Conservation (phyloP, 2,888 invertebrate genomes). For the Galerucella calmariensis region DNA sequence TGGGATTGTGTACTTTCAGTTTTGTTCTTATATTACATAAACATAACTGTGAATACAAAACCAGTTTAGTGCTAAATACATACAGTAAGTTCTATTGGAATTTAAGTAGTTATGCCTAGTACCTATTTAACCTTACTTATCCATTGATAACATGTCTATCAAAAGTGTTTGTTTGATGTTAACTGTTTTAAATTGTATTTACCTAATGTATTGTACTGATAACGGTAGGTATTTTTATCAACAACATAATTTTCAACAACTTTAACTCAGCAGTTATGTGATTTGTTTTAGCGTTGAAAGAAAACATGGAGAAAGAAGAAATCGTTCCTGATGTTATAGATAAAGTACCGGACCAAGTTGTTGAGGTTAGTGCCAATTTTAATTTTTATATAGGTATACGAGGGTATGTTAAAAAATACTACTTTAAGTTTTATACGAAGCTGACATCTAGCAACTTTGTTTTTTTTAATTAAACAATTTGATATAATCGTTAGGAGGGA, state of each 20-base stretch:
- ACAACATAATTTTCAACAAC: neutral
- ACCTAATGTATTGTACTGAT: constrained; percentile 11
- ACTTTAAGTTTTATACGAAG: too few relatives aligned
- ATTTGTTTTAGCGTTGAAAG: neutral
- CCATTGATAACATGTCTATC: constrained; percentile 14
- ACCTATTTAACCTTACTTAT: neutral
- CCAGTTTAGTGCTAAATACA: too few relatives aligned
- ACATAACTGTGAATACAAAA: too few relatives aligned
- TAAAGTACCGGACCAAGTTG: constrained; percentile 50
- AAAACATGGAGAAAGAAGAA: constrained; percentile 54
- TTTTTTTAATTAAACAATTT: too few relatives aligned
- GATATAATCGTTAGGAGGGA: neutral
- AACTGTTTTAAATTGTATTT: constrained; percentile 10
- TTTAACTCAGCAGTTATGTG: neutral
- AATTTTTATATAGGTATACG: neutral
- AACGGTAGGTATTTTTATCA: constrained; percentile 20
- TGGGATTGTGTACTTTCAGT: neutral
- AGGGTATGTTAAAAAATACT: neutral
- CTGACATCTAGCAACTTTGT: too few relatives aligned
- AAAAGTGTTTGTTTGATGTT: constrained; percentile 17
- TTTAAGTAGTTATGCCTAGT: neutral
- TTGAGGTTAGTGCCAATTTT: constrained; percentile 45
- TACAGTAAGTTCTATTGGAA: neutral
- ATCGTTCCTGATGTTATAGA: constrained; percentile 60
- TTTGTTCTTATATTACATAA: too few relatives aligned